Evolutionary conservation across 1,140 invertebrate genomes (phyloP).

Genomic region (Drosophila aff.): DNA sequence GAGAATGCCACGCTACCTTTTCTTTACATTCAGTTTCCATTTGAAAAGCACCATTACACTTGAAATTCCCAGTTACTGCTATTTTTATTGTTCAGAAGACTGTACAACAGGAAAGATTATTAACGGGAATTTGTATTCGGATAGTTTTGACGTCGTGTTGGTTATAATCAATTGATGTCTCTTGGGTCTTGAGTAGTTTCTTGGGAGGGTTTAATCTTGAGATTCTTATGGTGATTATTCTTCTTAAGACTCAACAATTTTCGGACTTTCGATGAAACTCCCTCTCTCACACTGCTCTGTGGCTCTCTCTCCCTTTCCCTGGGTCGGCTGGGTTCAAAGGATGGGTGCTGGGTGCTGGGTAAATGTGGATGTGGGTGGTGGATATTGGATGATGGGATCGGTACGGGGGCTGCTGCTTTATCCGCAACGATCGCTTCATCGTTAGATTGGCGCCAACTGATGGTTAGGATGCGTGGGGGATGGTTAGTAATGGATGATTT

Average conservation of each 20-base stretch:
- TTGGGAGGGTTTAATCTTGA: background rate
- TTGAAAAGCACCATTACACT: too few relatives aligned
- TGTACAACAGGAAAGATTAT: background rate
- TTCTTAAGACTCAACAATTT: background rate
- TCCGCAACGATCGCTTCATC: background rate
- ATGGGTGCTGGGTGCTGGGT: slow-evolving; percentile 7
- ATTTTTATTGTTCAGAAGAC: slow-evolving; percentile 1
- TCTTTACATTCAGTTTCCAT: too few relatives aligned
- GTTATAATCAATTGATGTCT: background rate
- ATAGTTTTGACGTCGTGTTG: background rate
- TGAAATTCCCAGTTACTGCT: background rate
- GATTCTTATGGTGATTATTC: background rate
- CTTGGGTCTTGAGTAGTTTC: background rate
- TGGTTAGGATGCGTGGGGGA: slow-evolving; percentile 11
- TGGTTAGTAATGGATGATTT: background rate
- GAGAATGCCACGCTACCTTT: background rate
- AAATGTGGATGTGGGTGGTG: slow-evolving; percentile 1
- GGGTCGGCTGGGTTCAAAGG: slow-evolving; percentile 10
- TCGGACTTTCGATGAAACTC: background rate
- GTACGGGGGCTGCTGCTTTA: slow-evolving; percentile 6
- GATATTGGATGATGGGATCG: background rate
- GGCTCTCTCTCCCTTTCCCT: slow-evolving; percentile 21
- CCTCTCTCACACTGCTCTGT: slow-evolving; percentile 16
- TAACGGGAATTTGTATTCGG: background rate
- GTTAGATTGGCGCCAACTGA: slow-evolving; percentile 20